Conservation (phyloP, 2,797 vertebrate species). For the Lagocephalus sceleratus region DNA sequence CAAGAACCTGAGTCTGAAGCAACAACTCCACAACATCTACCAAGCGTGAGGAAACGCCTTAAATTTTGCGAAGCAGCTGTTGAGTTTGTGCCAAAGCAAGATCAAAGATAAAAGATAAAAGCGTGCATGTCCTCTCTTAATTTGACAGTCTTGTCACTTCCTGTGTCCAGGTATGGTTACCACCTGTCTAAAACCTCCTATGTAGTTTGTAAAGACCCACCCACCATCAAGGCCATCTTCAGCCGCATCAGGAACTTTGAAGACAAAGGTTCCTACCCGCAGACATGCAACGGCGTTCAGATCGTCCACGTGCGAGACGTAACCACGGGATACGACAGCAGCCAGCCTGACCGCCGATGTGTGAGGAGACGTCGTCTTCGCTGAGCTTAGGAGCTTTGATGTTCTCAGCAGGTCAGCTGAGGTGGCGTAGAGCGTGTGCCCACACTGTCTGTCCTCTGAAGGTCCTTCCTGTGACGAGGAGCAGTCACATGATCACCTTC, state of each 20-base stretch:
- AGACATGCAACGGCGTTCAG: constrained; percentile 73
- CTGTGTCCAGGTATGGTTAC: constrained; percentile 83
- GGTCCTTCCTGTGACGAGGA: constrained; percentile 87
- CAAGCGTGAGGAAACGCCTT: constrained; percentile 73
- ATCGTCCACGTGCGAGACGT: constrained; percentile 83
- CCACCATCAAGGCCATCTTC: constrained; percentile 86
- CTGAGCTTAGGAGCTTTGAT: too few species aligned
- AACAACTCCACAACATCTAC: constrained; percentile 85
- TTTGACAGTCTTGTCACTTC: constrained; percentile 21
- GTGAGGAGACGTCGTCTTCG: too few species aligned
- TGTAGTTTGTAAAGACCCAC: constrained; percentile 85
- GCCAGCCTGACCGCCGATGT: constrained; percentile 76
- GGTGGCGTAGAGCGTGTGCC: too few species aligned
- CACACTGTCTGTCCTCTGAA: constrained; percentile 41
- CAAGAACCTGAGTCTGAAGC: constrained; percentile 74
- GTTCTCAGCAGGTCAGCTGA: too few species aligned
- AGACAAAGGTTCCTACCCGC: constrained; percentile 78
- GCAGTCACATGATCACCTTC: constrained; percentile 95
- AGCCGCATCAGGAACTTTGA: constrained; percentile 83
- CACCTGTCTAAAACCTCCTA: constrained; percentile 92
- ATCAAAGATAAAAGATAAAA: too few species aligned
- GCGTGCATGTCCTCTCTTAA: constrained; percentile 1
- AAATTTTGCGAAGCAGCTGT: too few species aligned
- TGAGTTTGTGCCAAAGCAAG: too few species aligned
- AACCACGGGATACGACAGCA: constrained; percentile 92